Evolutionary conservation across 1,140 invertebrate species (phyloP).

Genomic region (Cherax destructor): DNA sequence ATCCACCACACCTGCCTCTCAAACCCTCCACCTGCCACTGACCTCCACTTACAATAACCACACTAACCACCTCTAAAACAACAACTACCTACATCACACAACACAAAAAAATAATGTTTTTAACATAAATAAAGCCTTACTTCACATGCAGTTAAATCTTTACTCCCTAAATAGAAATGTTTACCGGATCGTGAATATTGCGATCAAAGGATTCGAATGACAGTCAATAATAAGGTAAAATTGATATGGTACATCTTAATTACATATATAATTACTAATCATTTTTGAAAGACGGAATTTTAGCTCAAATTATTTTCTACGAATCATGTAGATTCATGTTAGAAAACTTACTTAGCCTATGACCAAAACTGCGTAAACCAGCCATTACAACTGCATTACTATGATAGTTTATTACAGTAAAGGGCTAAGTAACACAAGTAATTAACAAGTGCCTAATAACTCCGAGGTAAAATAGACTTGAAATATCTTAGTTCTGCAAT

Average conservation of each 20-base stretch:
- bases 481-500: too few species aligned
- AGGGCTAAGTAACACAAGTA: background rate
- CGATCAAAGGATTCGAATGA: background rate
- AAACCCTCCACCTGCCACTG: background rate
- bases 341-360: background rate
- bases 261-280: background rate
- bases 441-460: too few species aligned
- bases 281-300: background rate
- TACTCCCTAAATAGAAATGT: background rate
- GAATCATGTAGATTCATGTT: background rate
- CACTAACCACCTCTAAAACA: background rate
- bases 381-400: background rate
- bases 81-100: background rate
- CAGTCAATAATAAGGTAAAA: slow-evolving; percentile 8
- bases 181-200: background rate
- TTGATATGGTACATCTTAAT: background rate
- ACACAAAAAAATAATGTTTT: too few species aligned
- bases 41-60: background rate
- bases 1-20: slow-evolving; percentile 14
- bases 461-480: too few species aligned
- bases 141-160: too few species aligned
- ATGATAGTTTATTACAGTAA: background rate
- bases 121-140: too few species aligned
- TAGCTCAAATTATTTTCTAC: background rate
- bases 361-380: background rate